Base-by-base conservation (phyloP, 1,140 invertebrate species). In the Conus betulinus region DNA sequence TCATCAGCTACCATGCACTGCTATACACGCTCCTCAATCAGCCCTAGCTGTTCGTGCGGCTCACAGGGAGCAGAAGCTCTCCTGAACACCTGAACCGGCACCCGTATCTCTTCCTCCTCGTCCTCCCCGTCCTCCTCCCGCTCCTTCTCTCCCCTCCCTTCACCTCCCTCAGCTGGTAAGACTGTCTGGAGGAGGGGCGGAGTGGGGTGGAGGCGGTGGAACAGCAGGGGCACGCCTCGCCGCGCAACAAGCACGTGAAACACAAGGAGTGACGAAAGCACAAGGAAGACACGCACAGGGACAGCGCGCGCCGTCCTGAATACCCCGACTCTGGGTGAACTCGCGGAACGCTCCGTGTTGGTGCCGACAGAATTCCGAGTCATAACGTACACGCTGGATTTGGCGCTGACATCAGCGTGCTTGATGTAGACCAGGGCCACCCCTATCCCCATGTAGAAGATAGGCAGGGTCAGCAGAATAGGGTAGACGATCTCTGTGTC, bases 181-280 rank as follows among this genome's bases (percentile, higher is more conserved):
- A 88, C 25, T 74, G 63, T n/a, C 71, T 23, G 67, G 85, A 87
- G 71, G 74, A n/a, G 39, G 71, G 11, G 81, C 15, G 20, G 55
- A 23, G 23, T 63, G 71, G 51, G 85, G 71, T 52, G 52, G 20
- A 17, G 63, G 63, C 7, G 39, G 63, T 11, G 63, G n/a, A 52
- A 39, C 25, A n/a, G 71, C 55, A 55, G 57, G 81, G 15, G 13
- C 78, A 81, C 13, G 74, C 53, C 39, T 63, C 83, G 6, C 87
- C 85, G n/a, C 84, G 79, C 67, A 90, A 83, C 15, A 82, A 25
- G 52, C 89, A 89, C 13, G 79, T 85, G 25, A 89, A 71, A 51
- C 89, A 87, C 82, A 88, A 81, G 27, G 51, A 52, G 23, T 86
- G 63, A 8, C 51, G 11, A 23, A 51, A 13, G 39, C 84, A 87